A percentile compares a stretch with the other conserved stretches of the same genome.
phyloP scores from a whole-genome alignment of 2,888 invertebrate species.

The Cyclophora albipunctata region DNA sequence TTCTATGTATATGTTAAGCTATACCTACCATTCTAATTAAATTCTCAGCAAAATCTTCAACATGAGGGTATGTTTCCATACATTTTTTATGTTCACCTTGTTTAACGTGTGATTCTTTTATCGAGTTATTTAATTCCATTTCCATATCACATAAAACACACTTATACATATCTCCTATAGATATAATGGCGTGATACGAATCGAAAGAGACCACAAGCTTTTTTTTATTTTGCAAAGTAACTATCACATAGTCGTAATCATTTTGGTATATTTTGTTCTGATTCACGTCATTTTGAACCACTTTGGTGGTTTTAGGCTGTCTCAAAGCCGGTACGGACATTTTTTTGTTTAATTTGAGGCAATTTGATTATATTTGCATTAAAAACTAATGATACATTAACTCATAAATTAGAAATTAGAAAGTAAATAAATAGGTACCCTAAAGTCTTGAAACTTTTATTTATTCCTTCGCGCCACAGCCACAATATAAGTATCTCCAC shows the following conservation, averaged over 20 bases:
- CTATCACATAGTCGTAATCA: slow-evolving; percentile 32
- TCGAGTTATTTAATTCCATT: slow-evolving; percentile 25
- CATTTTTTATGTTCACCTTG: slow-evolving; percentile 29
- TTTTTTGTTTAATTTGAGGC: background rate
- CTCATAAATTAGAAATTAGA: too few species aligned
- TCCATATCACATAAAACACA: slow-evolving; percentile 42
- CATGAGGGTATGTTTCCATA: slow-evolving; percentile 34
- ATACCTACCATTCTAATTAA: slow-evolving; percentile 43
- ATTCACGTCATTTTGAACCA: slow-evolving; percentile 2
- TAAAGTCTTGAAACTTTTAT: too few species aligned
- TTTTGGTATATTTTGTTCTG: slow-evolving; percentile 3
- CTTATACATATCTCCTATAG: slow-evolving; percentile 30
- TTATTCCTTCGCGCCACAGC: too few species aligned
- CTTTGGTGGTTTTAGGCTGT: slow-evolving; percentile 27
- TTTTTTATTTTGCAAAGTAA: slow-evolving; percentile 37
- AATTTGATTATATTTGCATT: too few species aligned
- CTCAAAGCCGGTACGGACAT: slow-evolving; percentile 37
- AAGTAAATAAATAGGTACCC: too few species aligned
- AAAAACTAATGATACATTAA: too few species aligned
- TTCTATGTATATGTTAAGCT: too few species aligned
- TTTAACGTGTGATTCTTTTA: slow-evolving; percentile 39
- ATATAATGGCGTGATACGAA: slow-evolving; percentile 46
- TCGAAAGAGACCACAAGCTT: slow-evolving; percentile 49
- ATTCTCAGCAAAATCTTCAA: slow-evolving; percentile 39
- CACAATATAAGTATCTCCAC: too few species aligned